Percentiles rank a stretch among this genome's conserved stretches.
phyloP scores from a whole-genome alignment of 2,888 invertebrate species.

The Penaeus monodon region DNA sequence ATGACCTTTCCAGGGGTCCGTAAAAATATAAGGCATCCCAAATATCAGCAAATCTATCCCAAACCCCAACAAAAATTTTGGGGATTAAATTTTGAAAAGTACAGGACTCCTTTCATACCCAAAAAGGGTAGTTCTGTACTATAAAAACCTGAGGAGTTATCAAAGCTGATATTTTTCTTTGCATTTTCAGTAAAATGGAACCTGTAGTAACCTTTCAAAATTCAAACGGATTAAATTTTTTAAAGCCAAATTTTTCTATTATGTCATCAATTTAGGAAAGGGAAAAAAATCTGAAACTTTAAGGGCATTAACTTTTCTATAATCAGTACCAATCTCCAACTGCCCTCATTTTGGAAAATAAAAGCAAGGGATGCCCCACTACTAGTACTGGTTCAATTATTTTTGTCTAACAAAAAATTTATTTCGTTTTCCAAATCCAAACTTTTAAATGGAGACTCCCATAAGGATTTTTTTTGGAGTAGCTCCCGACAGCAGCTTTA shows the following conservation, averaged over 20 bases:
- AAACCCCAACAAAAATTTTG: too few species aligned
- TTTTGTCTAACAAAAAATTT: too few species aligned
- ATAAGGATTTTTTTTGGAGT: too few species aligned
- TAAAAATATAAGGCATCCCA: neutral
- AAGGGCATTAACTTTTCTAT: neutral
- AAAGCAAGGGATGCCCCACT: neutral
- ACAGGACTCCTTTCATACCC: too few species aligned
- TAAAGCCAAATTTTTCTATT: neutral
- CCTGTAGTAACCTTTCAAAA: neutral
- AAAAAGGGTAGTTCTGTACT: too few species aligned
- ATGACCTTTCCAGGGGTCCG: constrained; percentile 1
- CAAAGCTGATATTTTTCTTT: constrained; percentile 14
- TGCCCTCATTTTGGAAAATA: neutral
- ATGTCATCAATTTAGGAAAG: constrained; percentile 9
- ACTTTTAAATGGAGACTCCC: too few species aligned
- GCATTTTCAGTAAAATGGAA: neutral
- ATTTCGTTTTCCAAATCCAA: too few species aligned
- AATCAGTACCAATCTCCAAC: constrained; percentile 7
- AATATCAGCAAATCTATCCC: neutral
- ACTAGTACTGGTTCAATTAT: too few species aligned
- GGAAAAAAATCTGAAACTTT: neutral
- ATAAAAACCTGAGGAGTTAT: neutral
- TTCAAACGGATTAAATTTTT: neutral
- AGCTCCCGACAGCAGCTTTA: too few species aligned
- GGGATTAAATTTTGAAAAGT: too few species aligned